phyloP scores from a whole-genome alignment of 2,113 vertebrate genomes.

The Choloepus hoffmanni region DNA sequence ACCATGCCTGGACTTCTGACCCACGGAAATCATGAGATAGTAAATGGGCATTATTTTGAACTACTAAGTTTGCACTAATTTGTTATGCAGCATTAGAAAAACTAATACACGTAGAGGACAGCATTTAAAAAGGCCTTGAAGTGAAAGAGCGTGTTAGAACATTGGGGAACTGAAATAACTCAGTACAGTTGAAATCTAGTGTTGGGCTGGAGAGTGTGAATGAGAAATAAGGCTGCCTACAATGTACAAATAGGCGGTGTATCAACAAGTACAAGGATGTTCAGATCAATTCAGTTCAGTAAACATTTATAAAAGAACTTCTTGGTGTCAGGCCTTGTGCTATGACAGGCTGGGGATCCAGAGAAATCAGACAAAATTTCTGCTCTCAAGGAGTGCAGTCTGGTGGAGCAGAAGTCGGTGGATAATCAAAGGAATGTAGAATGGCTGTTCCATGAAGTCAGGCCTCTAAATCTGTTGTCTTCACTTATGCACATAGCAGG shows the following conservation, averaged over 20 bases:
- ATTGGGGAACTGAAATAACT: background rate
- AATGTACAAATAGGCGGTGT: background rate
- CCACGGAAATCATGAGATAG: background rate
- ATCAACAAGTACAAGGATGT: background rate
- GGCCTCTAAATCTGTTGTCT: background rate
- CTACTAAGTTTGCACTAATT: background rate
- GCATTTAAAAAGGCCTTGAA: background rate
- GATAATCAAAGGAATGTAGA: background rate
- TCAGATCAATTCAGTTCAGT: background rate
- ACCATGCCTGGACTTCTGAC: background rate
- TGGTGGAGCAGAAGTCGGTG: background rate
- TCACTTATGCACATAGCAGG: background rate
- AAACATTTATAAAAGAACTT: background rate
- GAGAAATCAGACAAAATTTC: background rate
- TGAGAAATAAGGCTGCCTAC: background rate
- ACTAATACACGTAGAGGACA: background rate
- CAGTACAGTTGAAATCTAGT: fast-evolving
- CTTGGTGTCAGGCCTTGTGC: background rate
- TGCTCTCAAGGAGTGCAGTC: background rate
- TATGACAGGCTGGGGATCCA: background rate
- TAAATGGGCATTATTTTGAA: background rate
- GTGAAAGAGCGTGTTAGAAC: background rate
- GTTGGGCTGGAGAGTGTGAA: no score
- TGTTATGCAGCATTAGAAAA: background rate
- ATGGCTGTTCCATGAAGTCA: background rate